Evolutionary conservation across 2,797 vertebrate species (phyloP).

Genomic region (Aldrovandia affinis): DNA sequence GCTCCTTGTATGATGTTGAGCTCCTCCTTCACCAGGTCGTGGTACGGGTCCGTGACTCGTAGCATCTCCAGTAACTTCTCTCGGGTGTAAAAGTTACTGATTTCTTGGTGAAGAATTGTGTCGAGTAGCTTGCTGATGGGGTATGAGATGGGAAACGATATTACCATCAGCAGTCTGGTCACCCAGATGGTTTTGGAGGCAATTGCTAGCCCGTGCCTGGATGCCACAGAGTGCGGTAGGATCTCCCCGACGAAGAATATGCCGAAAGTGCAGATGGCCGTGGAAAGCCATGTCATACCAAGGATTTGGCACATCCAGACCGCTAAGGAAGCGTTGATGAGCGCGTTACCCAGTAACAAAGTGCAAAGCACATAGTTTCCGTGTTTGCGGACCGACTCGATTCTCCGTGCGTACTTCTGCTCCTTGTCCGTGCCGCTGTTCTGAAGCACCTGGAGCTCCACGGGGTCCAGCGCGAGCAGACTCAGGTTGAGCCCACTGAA

Average conservation of each 20-base stretch:
- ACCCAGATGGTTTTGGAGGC: conserved; percentile 88
- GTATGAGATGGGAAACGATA: conserved; percentile 87
- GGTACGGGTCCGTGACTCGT: conserved; percentile 86
- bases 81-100: conserved; percentile 88
- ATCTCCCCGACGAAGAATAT: conserved; percentile 90
- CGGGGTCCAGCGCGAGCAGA: conserved; percentile 85
- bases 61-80: conserved; percentile 90
- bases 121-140: conserved; percentile 90
- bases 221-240: conserved; percentile 89
- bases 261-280: conserved; percentile 81
- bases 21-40: conserved; percentile 89
- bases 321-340: conserved; percentile 86
- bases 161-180: conserved; percentile 87
- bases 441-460: conserved; percentile 88
- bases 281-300: conserved; percentile 82
- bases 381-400: conserved; percentile 85
- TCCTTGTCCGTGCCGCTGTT: conserved; percentile 89
- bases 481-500: conserved; percentile 88
- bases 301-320: conserved; percentile 85
- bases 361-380: conserved; percentile 89
- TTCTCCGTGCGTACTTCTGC: conserved; percentile 83
- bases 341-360: conserved; percentile 82
- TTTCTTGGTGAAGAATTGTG: conserved; percentile 88
- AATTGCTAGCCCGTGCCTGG: conserved; percentile 88
- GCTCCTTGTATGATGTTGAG: conserved; percentile 94